These are phyloP conservation scores for Kuschelorhynchus macadamiae DNA, from an alignment of 2,888 invertebrate species.

Conservation along the genomic window DNA sequence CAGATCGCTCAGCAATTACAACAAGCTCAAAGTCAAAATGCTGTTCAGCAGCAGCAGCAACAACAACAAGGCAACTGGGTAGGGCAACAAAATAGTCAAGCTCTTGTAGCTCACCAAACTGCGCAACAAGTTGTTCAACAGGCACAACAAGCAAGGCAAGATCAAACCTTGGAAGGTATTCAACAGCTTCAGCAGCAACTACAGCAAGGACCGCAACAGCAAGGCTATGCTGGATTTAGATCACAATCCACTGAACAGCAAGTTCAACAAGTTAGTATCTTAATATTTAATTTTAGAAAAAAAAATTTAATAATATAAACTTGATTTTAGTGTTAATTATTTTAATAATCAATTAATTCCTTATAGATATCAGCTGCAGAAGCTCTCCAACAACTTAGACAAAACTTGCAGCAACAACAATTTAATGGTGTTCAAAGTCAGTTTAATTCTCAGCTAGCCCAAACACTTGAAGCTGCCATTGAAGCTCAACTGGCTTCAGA, in stretches of 20 bases:
- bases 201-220: conserved; percentile 4
- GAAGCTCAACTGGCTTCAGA: conserved; percentile 29
- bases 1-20: conserved; percentile 1
- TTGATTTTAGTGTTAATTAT: background rate
- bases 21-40: background rate
- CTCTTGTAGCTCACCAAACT: background rate
- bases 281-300: background rate
- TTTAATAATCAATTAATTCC: background rate
- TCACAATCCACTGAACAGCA: background rate
- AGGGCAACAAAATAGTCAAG: background rate
- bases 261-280: background rate
- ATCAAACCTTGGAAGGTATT: conserved; percentile 10
- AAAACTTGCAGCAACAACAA: background rate
- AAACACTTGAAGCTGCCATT: conserved; percentile 9
- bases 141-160: conserved; percentile 7
- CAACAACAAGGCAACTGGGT: background rate
- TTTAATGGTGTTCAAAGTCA: background rate
- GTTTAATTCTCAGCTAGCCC: background rate
- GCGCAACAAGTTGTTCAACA: conserved; percentile 18
- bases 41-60: conserved; percentile 1
- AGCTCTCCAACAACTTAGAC: background rate
- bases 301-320: background rate
- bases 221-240: background rate
- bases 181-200: conserved; percentile 31
- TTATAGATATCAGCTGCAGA: background rate